Base-by-base conservation (phyloP, 1,140 invertebrate genomes). In the Liolophura sinensis region DNA sequence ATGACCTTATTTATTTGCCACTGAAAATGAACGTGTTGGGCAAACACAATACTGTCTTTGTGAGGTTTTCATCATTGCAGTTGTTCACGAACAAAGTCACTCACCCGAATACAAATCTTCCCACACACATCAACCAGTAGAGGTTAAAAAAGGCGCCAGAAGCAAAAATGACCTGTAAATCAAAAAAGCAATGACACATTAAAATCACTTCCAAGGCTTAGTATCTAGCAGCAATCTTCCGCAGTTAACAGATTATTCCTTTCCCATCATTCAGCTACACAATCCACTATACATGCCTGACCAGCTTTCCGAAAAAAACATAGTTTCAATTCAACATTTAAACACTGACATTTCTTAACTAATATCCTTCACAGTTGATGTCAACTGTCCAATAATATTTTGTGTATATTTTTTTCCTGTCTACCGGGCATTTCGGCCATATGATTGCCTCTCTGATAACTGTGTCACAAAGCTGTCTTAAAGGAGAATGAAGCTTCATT, bases 41-140 rank as follows among this genome's bases (percentile, higher is more conserved):
- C n/a, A n/a, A n/a, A n/a, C n/a, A n/a, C n/a, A n/a, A n/a, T n/a
- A n/a, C n/a, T n/a, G n/a, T 9, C 31, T 40, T 40, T 40, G 3
- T 40, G 31, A 54, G 12, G 18, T 20, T 54, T 54, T 20, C 7
- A 5, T 54, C n/a, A 1, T 5, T 20, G 51, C 51, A 54, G 3
- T 3, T 54, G n/a, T 12, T 50, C 20, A 56, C 18, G 59, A 22
- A 11, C 6, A 31, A 64, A 31, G 20, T 18, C 24, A 84, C 86
- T 86, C 88, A 96, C 93, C 96, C 95, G 89, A 98, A 98, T 75
- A 98, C 88, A 86, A 99, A 96, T 84, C 97, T 87, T 18, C 95
- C 97, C n/a, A 94, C 62, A 74, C 94, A 89, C 95, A 98, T 98
- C 0, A 98, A 59, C 91, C 91, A 95, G 80, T 93, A 96, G 22